Evolutionary conservation across 1,140 invertebrate species (phyloP).

Genomic region (Fopius arisanus): DNA sequence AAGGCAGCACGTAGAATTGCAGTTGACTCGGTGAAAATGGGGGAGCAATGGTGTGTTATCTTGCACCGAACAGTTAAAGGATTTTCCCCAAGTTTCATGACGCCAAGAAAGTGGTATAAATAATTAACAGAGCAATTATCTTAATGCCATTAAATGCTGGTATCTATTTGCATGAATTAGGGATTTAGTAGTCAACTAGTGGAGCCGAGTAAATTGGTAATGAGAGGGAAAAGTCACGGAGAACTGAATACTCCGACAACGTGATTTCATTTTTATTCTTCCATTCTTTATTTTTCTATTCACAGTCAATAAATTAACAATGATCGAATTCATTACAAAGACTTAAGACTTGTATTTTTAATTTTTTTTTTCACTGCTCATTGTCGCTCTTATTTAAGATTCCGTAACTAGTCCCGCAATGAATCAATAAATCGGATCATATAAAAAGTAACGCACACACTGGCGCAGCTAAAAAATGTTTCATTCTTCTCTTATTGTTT

Average conservation of each 20-base stretch:
- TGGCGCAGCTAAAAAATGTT: slow-evolving; percentile 16
- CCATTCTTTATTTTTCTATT: slow-evolving; percentile 52
- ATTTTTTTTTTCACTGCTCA: slow-evolving; percentile 40
- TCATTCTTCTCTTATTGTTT: slow-evolving; percentile 4
- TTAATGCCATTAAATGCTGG: slow-evolving; percentile 2
- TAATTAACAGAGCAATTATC: slow-evolving; percentile 10
- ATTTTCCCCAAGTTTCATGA: neutral
- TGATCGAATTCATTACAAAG: slow-evolving; percentile 51
- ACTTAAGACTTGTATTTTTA: slow-evolving; percentile 41
- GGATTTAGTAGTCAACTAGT: neutral
- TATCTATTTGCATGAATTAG: neutral
- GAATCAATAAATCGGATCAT: slow-evolving; percentile 59
- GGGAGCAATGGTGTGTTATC: slow-evolving; percentile 3
- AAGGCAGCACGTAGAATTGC: neutral
- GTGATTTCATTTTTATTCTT: slow-evolving; percentile 26
- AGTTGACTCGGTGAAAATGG: neutral
- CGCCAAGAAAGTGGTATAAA: slow-evolving; percentile 5
- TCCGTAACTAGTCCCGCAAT: slow-evolving; percentile 47
- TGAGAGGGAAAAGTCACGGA: no score
- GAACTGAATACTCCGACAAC: neutral
- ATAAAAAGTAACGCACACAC: slow-evolving; percentile 42
- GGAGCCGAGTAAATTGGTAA: neutral
- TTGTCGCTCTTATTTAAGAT: slow-evolving; percentile 36
- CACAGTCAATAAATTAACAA: slow-evolving; percentile 65
- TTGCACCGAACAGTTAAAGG: neutral